phyloP scores from a whole-genome alignment of 2,888 invertebrate species.

The Mamestra brassicae region DNA sequence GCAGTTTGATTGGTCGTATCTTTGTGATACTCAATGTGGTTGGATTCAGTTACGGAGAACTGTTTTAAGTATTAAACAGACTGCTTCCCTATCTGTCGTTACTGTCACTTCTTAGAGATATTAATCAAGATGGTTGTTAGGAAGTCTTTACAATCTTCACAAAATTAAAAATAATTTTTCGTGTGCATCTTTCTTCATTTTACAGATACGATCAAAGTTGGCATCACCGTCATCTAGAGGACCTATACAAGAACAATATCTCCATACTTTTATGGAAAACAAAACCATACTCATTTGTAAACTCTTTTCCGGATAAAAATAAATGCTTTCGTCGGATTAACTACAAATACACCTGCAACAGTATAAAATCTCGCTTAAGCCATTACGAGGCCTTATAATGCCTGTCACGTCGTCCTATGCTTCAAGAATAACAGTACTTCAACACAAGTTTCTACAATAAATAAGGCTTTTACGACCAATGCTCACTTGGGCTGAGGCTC shows the following conservation, averaged over 20 bases:
- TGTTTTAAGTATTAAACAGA: constrained; percentile 1
- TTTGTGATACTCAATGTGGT: constrained; percentile 35
- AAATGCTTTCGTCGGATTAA: constrained; percentile 40
- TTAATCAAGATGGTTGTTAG: not conserved
- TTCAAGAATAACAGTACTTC: constrained; percentile 67
- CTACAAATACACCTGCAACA: constrained; percentile 31
- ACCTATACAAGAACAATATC: not conserved
- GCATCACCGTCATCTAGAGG: not conserved
- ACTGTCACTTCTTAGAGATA: not conserved
- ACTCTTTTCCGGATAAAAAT: constrained; percentile 17
- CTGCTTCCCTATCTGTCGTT: not conserved
- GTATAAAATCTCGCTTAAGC: constrained; percentile 43
- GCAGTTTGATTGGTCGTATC: constrained; percentile 48
- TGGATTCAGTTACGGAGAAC: constrained; percentile 28
- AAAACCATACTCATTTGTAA: not conserved
- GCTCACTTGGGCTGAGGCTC: constrained; percentile 49
- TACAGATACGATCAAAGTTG: not conserved
- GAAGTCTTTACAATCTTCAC: not conserved
- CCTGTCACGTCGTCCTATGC: constrained; percentile 60
- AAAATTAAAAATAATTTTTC: not conserved
- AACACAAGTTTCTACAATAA: constrained; percentile 68
- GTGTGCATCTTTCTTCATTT: not conserved
- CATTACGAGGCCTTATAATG: constrained; percentile 47
- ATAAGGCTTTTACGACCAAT: constrained; percentile 66
- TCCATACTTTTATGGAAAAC: not conserved